These are phyloP conservation scores for Whitmania pigra DNA, from an alignment of 1,140 invertebrate species.

Conservation along the genomic window DNA sequence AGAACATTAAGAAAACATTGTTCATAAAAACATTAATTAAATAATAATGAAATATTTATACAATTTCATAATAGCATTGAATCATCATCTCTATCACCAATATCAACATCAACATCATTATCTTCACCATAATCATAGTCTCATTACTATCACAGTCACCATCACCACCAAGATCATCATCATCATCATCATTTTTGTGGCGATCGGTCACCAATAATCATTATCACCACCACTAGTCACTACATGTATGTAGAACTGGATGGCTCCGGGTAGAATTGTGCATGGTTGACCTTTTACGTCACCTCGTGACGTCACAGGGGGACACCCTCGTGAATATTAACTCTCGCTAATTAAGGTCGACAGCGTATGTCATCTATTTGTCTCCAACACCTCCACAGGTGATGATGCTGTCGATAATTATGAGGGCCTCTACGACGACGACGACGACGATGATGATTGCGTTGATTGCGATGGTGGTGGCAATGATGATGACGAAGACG, in stretches of 20 bases:
- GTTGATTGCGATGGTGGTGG: neutral
- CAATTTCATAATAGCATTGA: neutral
- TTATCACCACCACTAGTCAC: neutral
- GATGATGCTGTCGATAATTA: neutral
- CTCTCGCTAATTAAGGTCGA: no score
- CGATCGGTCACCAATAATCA: no score
- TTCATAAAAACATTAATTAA: no score
- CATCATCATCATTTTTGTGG: constrained; percentile 9
- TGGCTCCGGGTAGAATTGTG: constrained; percentile 1
- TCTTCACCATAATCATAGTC: constrained; percentile 11
- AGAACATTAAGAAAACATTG: no score
- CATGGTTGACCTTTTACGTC: no score
- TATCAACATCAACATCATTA: neutral
- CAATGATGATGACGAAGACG: neutral
- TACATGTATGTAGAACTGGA: neutral
- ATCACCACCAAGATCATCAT: constrained; percentile 23
- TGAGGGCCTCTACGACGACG: neutral
- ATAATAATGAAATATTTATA: no score
- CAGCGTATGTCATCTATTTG: no score
- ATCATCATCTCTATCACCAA: neutral
- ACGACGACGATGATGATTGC: neutral
- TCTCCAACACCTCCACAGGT: neutral
- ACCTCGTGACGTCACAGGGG: no score
- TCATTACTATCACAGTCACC: neutral
- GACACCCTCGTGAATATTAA: no score